A percentile compares a stretch with the other conserved stretches of the same genome.
phyloP scores from a whole-genome alignment of 1,140 invertebrate genomes.

The Laupala kohalensis region DNA sequence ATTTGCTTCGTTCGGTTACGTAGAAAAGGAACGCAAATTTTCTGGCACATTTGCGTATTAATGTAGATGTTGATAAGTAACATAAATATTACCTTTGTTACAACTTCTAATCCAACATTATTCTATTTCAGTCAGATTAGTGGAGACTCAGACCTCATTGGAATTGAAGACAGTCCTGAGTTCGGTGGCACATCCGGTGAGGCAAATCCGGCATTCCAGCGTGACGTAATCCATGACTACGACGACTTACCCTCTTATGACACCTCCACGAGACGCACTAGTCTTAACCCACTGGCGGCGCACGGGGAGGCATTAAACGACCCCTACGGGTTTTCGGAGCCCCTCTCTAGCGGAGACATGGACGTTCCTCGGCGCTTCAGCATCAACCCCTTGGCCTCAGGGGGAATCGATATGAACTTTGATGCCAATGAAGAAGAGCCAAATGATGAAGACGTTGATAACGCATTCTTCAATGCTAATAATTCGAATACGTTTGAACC shows the following conservation, averaged over 20 bases:
- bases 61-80: no score
- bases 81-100: no score
- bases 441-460: background rate
- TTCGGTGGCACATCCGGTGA: background rate
- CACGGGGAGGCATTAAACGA: background rate
- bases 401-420: background rate
- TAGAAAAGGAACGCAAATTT: no score
- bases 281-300: background rate
- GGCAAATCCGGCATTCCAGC: background rate
- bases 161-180: slow-evolving; percentile 8
- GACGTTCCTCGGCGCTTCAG: background rate
- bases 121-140: slow-evolving; percentile 4
- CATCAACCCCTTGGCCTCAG: background rate
- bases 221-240: background rate
- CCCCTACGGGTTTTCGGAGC: no score
- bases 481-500: background rate
- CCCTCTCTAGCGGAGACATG: background rate
- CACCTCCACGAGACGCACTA: background rate
- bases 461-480: background rate
- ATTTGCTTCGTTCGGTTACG: no score
- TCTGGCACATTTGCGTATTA: no score
- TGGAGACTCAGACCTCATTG: slow-evolving; percentile 11
- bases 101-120: no score
- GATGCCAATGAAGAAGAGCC: background rate
- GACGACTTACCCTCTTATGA: background rate